These are phyloP conservation scores for Hexactinellida sp. DNA, from an alignment of 37 sponge, comb jelly and placozoan genomes.

Conservation along the genomic window DNA sequence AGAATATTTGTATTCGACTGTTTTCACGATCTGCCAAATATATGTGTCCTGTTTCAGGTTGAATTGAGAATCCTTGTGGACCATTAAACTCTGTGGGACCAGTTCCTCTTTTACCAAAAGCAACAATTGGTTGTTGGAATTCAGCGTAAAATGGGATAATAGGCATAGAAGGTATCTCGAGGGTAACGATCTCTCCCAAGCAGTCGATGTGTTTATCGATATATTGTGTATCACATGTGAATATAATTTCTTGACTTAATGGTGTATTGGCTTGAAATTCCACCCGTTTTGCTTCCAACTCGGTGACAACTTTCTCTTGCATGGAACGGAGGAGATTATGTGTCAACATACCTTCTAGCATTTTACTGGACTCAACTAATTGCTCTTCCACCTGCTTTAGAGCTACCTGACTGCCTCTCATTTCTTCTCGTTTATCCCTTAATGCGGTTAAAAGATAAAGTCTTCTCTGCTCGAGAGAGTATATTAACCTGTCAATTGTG, in stretches of 20 bases:
- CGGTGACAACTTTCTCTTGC: too few relatives aligned
- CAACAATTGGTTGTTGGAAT: neutral
- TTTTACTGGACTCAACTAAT: too few relatives aligned
- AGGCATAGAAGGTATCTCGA: neutral
- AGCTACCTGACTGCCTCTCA: too few relatives aligned
- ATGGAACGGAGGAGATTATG: too few relatives aligned
- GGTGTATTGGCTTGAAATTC: too few relatives aligned
- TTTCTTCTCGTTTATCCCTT: too few relatives aligned
- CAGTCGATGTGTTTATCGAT: neutral
- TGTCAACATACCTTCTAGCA: too few relatives aligned
- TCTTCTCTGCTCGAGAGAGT: too few relatives aligned
- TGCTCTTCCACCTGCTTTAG: too few relatives aligned
- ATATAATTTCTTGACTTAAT: neutral
- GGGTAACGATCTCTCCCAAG: neutral
- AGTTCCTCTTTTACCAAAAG: neutral
- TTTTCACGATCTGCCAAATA: neutral
- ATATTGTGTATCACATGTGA: neutral
- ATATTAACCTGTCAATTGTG: too few relatives aligned
- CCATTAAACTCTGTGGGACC: neutral
- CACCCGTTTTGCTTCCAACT: too few relatives aligned
- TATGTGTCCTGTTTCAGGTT: neutral
- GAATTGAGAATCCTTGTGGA: neutral
- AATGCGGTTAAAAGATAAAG: too few relatives aligned
- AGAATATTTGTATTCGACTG: neutral
- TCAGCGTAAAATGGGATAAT: neutral